Evolutionary conservation across 2,113 vertebrate species (phyloP).

Genomic region (Anser cygnoides): DNA sequence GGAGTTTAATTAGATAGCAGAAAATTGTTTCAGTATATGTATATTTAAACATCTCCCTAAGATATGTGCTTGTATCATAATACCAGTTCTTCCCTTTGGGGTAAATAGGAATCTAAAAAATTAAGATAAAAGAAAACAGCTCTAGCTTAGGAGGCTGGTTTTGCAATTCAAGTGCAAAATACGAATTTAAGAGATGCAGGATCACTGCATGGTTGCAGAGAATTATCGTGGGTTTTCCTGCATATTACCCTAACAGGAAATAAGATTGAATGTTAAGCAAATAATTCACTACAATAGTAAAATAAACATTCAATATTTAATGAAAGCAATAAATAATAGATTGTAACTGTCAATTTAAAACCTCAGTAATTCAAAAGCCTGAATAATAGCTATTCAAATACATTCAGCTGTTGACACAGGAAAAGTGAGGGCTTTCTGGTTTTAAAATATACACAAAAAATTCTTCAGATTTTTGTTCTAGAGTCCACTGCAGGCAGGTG

Average conservation of each 20-base stretch:
- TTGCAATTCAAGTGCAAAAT: background rate
- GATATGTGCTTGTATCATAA: fast-evolving
- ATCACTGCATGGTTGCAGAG: background rate
- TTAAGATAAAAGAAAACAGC: background rate
- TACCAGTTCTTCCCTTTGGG: background rate
- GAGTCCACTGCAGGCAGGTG: conserved; percentile 42
- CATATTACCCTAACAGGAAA: background rate
- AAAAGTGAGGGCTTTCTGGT: background rate
- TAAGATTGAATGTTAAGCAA: background rate
- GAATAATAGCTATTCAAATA: background rate
- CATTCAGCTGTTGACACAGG: background rate
- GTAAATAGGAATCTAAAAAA: background rate
- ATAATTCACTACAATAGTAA: background rate
- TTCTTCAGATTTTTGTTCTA: background rate
- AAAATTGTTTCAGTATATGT: background rate
- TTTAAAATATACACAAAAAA: background rate
- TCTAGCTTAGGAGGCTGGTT: background rate
- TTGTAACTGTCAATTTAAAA: conserved; percentile 6
- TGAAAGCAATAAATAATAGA: conserved; percentile 15
- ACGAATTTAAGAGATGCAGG: background rate
- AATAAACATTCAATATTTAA: conserved; percentile 19
- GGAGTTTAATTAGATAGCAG: background rate
- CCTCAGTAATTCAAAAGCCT: background rate
- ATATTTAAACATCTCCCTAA: background rate
- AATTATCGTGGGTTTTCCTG: background rate